Evolutionary conservation across 2,888 invertebrate genomes (phyloP).

Genomic region (Agonopterix subpropinquella): DNA sequence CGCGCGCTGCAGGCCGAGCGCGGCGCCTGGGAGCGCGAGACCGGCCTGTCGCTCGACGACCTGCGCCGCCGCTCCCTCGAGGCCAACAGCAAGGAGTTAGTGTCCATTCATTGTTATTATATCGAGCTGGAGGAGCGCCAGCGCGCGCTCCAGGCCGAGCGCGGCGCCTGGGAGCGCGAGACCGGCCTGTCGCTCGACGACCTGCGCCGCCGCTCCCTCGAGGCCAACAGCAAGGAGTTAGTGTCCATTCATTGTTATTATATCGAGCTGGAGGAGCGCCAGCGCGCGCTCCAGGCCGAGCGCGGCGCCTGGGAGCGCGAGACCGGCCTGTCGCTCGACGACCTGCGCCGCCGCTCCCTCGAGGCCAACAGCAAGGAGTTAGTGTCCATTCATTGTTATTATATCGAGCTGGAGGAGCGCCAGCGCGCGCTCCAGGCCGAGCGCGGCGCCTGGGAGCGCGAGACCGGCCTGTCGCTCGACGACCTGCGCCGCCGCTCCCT

Average conservation of each 20-base stretch:
- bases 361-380: conserved; percentile 93
- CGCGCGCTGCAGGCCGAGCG: conserved; percentile 90
- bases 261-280: conserved; percentile 93
- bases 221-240: conserved; percentile 92
- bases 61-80: conserved; percentile 90
- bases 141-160: conserved; percentile 89
- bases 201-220: conserved; percentile 88
- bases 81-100: conserved; percentile 92
- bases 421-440: conserved; percentile 90
- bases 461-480: conserved; percentile 92
- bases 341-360: conserved; percentile 88
- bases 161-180: conserved; percentile 84
- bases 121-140: conserved; percentile 86
- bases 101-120: conserved; percentile 21
- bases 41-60: conserved; percentile 89
- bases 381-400: conserved; percentile 64
- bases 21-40: conserved; percentile 82
- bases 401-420: conserved; percentile 94
- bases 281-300: conserved; percentile 89
- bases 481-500: conserved; percentile 90
- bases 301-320: conserved; percentile 91
- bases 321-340: conserved; percentile 91
- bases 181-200: conserved; percentile 88
- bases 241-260: conserved; percentile 56
- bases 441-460: conserved; percentile 88